Base-by-base conservation (phyloP, 2,113 vertebrate genomes). In the Calypte anna region DNA sequence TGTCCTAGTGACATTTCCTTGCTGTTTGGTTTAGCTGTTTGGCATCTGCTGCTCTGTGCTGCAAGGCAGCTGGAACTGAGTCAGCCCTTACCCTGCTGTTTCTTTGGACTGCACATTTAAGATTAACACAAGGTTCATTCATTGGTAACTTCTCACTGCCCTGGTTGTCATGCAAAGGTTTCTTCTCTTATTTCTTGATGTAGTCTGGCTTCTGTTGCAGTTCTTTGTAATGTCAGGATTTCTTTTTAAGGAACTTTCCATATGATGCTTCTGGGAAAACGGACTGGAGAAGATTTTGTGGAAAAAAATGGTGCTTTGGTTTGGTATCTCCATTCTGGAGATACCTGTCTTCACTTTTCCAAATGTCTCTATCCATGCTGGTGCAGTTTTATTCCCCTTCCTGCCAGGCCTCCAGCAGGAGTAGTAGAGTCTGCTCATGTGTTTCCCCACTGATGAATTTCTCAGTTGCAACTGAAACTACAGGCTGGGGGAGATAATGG, bases 31-130 rank as follows among this genome's bases (percentile, higher is more conserved):
- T 57, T 81, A 62, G 10, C 69, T 72, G 9, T 15, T 85, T 64
- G 72, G 66, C 69, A 59, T 50, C 90, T 89, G 86, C 58, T 74
- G 0, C 51, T 58, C 53, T 74, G 61, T 83, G 84, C 74, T 84
- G 82, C 44, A 72, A 88, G 83, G 91, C 75, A 64, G 44, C 75
- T 82, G 70, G 27, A 58, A 43, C 75, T 18, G 75, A 85, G 58
- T 82, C 63, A 44, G 12, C n/a, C 77, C 64, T 64, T 79, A 79
- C 53, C 72, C 51, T 38, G 77, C 81, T 67, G 55, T 59, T 54
- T 38, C 57, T 38, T 70, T 70, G 86, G 62, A 31, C 54, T 10
- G 38, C 1, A 2, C 7, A 50, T 57, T 79, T 62, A 72, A 27
- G 54, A 46, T 79, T 73, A 27, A 27, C 58, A 27, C 63, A 27